Conservation (phyloP, 2,113 vertebrate genomes). For the Corythornis madagascariensis region DNA sequence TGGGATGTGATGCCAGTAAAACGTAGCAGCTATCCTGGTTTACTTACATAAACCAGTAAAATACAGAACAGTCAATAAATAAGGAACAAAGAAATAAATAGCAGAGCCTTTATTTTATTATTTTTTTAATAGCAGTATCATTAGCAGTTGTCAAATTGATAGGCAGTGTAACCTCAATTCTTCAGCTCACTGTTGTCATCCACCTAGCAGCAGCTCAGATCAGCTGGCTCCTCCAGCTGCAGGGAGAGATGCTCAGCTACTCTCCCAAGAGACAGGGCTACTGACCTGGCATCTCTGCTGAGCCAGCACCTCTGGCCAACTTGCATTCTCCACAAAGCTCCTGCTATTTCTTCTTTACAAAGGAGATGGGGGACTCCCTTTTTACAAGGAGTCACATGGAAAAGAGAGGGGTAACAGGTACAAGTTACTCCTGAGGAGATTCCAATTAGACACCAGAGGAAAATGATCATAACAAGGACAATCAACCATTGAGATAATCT, state of each 20-base stretch:
- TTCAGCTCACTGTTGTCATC: background rate
- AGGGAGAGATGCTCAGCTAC: background rate
- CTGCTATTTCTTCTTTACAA: background rate
- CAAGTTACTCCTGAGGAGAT: background rate
- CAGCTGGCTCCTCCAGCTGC: background rate
- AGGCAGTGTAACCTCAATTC: background rate
- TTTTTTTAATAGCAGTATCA: background rate
- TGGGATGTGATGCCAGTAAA: background rate
- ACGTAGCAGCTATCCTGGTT: background rate
- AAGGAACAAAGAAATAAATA: background rate
- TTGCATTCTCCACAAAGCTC: background rate
- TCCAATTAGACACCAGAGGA: background rate
- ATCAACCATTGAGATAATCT: background rate
- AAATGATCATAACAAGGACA: background rate
- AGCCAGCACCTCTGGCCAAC: background rate
- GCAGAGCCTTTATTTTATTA: background rate
- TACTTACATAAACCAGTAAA: background rate
- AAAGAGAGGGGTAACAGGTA: background rate
- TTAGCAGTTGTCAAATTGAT: background rate
- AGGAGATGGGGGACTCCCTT: background rate
- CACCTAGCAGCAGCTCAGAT: background rate
- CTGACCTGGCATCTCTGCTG: background rate
- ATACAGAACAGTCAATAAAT: background rate
- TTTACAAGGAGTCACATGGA: background rate
- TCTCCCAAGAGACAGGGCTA: background rate